phyloP scores from a whole-genome alignment of 2,888 invertebrate species.

The Colletes collaris region DNA sequence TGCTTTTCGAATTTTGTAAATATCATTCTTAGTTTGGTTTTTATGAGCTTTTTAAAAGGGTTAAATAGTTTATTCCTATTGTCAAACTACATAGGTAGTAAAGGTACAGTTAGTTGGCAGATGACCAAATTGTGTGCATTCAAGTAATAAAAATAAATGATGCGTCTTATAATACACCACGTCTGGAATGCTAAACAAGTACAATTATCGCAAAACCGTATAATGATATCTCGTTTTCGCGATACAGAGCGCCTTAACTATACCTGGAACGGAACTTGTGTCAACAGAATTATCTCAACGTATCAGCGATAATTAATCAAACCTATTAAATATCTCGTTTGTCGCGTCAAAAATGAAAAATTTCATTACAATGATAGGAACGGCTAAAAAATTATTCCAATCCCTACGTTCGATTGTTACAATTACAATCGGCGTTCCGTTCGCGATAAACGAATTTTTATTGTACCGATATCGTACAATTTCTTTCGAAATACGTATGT shows the following conservation, averaged over 20 bases:
- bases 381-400: not conserved
- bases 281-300: constrained; percentile 23
- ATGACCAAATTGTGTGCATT: too few species aligned
- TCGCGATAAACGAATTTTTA: not conserved
- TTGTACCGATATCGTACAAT: not conserved
- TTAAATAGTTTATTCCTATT: too few species aligned
- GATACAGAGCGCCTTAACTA: not conserved
- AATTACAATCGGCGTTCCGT: not conserved
- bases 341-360: not conserved
- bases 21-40: too few species aligned
- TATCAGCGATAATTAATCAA: constrained; percentile 14
- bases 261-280: constrained; percentile 14
- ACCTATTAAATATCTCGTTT: constrained; percentile 7
- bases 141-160: too few species aligned
- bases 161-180: too few species aligned
- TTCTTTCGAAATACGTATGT: not conserved
- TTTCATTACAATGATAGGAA: not conserved
- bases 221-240: constrained; percentile 4
- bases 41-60: too few species aligned
- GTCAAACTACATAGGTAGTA: too few species aligned
- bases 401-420: not conserved
- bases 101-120: too few species aligned
- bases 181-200: constrained; percentile 1
- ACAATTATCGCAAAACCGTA: constrained; percentile 19
- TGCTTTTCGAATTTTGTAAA: too few species aligned